Evolutionary conservation across 2,888 invertebrate genomes (phyloP).

Genomic region (Drosophila vallismaia): DNA sequence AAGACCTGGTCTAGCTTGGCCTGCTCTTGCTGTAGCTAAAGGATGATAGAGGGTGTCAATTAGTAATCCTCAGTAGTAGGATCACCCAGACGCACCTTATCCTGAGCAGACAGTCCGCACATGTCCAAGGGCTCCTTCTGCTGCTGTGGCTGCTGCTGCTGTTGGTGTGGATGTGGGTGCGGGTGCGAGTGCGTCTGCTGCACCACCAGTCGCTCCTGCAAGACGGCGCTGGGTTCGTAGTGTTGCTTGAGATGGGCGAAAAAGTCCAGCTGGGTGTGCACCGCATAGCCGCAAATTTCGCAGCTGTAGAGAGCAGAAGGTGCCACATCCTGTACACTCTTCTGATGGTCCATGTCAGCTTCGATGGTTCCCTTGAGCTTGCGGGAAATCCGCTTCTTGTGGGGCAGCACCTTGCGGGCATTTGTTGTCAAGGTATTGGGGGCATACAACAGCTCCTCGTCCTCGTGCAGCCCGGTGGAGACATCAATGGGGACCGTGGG

Average conservation of each 20-base stretch:
- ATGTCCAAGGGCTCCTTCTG: conserved; percentile 67
- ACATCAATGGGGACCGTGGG: conserved; percentile 74
- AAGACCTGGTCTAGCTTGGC: conserved; percentile 77
- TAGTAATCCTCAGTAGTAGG: background rate
- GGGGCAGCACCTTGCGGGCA: conserved; percentile 90
- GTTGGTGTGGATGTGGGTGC: conserved; percentile 3
- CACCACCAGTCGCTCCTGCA: conserved; percentile 51
- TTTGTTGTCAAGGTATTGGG: conserved; percentile 52
- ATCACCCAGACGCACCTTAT: conserved; percentile 54
- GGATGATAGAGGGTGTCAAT: too few species aligned
- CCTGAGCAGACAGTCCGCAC: conserved; percentile 60
- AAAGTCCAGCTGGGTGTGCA: conserved; percentile 91
- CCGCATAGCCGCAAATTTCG: conserved; percentile 91
- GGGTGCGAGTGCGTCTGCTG: conserved; percentile 13
- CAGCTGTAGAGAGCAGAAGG: conserved; percentile 84
- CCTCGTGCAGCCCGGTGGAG: conserved; percentile 46
- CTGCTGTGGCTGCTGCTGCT: conserved; percentile 48
- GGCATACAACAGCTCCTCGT: conserved; percentile 63
- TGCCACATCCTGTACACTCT: conserved; percentile 31
- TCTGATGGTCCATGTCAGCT: conserved; percentile 56
- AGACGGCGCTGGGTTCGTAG: conserved; percentile 86
- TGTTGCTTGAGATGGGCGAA: conserved; percentile 93
- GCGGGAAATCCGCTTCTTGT: conserved; percentile 93
- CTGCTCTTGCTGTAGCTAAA: conserved; percentile 64
- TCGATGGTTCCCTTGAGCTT: conserved; percentile 86